These are phyloP conservation scores for Catagonus wagneri DNA, from an alignment of 2,113 vertebrate species.

Conservation along the genomic window DNA sequence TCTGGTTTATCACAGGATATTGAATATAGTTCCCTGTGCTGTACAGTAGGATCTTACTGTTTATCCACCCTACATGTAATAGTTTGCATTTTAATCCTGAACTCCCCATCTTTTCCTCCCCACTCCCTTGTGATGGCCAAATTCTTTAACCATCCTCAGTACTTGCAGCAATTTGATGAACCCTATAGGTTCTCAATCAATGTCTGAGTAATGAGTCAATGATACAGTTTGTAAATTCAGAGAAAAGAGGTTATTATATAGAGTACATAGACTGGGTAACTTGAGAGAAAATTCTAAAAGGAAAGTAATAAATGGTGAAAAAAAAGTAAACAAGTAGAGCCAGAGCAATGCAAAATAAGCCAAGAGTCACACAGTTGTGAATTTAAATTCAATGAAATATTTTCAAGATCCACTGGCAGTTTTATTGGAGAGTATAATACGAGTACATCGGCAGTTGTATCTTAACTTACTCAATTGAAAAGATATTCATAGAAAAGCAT, in stretches of 20 bases:
- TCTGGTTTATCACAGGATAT: neutral
- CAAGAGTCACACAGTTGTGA: neutral
- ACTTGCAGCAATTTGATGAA: neutral
- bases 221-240: neutral
- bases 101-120: neutral
- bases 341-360: neutral
- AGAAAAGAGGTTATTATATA: neutral
- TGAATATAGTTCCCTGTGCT: neutral
- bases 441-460: neutral
- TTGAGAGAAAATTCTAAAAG: neutral
- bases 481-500: neutral
- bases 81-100: neutral
- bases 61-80: neutral
- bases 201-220: conserved; percentile 7
- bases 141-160: neutral
- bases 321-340: neutral
- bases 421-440: neutral
- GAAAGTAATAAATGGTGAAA: neutral
- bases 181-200: neutral
- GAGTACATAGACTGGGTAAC: neutral
- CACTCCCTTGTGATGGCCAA: neutral
- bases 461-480: neutral
- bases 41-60: neutral
- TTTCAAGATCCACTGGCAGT: neutral
- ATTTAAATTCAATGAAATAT: conserved; percentile 19